Conservation (phyloP, 2,113 vertebrate genomes). For the Deroptyus accipitrinus region DNA sequence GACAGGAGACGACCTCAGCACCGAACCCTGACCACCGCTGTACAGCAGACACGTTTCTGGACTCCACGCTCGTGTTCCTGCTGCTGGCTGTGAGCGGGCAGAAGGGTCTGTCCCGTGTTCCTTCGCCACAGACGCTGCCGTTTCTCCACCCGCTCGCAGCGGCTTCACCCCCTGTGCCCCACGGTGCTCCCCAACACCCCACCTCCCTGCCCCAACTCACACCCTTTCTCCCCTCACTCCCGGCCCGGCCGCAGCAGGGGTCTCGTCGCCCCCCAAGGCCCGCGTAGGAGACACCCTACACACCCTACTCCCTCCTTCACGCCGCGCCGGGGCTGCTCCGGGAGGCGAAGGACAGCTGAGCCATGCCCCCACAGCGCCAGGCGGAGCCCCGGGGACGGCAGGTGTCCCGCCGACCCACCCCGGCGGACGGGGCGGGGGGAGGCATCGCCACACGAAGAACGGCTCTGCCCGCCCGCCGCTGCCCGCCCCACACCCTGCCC, state of each 20-base stretch:
- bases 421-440: neutral
- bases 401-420: neutral
- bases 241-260: accelerated
- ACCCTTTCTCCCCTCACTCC: neutral
- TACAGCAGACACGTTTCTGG: neutral
- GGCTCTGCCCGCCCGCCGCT: neutral
- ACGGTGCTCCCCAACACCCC: neutral
- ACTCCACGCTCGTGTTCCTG: accelerated
- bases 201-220: neutral
- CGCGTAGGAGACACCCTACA: neutral
- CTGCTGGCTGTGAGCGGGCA: neutral
- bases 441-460: too few relatives aligned
- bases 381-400: too few relatives aligned
- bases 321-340: neutral
- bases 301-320: neutral
- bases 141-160: neutral
- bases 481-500: neutral
- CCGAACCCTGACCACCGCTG: accelerated
- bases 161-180: neutral
- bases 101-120: neutral
- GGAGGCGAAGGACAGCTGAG: neutral
- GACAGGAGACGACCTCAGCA: neutral
- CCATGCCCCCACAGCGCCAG: neutral
- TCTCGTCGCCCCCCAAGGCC: neutral
- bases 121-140: neutral